Evolutionary conservation across 2,113 vertebrate species (phyloP).

Genomic region (Nicator chloris): DNA sequence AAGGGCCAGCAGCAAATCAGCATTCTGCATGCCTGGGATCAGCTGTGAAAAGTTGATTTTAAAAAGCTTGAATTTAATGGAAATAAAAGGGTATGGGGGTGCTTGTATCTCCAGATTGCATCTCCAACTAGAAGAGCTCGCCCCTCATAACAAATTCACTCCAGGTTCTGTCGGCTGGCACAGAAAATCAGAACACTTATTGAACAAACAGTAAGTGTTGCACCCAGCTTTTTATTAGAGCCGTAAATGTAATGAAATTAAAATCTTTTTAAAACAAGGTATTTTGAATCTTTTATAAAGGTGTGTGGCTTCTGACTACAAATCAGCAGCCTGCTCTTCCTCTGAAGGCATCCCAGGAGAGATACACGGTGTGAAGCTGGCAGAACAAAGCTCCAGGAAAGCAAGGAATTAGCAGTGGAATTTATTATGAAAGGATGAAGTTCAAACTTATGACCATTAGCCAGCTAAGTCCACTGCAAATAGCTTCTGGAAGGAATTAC

Average conservation of each 20-base stretch:
- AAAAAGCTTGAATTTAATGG: not conserved
- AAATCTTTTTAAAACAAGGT: not conserved
- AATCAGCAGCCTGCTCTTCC: not conserved
- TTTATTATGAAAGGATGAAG: not conserved
- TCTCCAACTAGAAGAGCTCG: not conserved
- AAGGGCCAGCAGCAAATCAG: not conserved
- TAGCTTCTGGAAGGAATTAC: not conserved
- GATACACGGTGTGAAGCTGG: not conserved
- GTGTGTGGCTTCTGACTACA: not conserved
- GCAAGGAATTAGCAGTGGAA: not conserved
- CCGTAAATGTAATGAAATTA: not conserved
- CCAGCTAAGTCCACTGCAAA: not conserved
- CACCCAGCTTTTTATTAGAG: not conserved
- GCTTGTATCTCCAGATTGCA: not conserved
- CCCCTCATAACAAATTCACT: not conserved
- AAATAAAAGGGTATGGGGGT: not conserved
- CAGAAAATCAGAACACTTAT: not conserved
- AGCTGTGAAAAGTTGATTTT: not conserved
- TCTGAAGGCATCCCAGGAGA: not conserved
- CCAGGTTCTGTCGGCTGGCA: not conserved
- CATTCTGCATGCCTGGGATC: not conserved
- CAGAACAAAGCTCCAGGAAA: not conserved
- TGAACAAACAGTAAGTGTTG: not conserved
- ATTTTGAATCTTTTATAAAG: not conserved
- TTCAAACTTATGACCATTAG: not conserved